These are phyloP conservation scores for Patella pellucida DNA, from an alignment of 2,888 invertebrate genomes.

Conservation along the genomic window DNA sequence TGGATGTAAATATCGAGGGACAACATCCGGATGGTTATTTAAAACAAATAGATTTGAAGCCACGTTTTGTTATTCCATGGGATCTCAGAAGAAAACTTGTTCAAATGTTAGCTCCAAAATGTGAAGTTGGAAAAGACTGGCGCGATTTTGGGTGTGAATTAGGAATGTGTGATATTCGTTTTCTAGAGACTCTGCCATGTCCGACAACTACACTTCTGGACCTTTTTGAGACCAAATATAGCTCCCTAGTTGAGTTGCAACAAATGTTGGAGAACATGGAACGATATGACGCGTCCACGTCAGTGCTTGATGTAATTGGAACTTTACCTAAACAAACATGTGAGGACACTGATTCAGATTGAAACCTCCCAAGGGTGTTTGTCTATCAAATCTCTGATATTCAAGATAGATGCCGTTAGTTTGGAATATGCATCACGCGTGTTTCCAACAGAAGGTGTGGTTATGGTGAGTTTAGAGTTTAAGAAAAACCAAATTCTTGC, in stretches of 20 bases:
- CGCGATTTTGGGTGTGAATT: conserved; percentile 38
- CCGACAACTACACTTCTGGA: conserved; percentile 42
- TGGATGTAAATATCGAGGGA: conserved; percentile 7
- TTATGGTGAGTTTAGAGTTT: too few relatives aligned
- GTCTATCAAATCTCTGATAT: too few relatives aligned
- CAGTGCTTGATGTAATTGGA: neutral
- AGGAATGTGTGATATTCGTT: conserved; percentile 37
- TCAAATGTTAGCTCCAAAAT: conserved; percentile 39
- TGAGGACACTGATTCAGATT: neutral
- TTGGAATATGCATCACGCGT: too few relatives aligned
- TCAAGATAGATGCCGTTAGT: too few relatives aligned
- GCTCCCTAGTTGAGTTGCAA: conserved; percentile 27
- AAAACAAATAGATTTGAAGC: neutral
- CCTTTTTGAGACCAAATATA: conserved; percentile 30
- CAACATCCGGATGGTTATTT: neutral
- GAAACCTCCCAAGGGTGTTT: too few relatives aligned
- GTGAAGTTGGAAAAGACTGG: conserved; percentile 43
- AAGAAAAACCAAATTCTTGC: too few relatives aligned
- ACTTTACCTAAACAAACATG: neutral
- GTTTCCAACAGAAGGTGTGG: too few relatives aligned
- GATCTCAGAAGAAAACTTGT: conserved; percentile 31
- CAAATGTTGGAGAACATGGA: conserved; percentile 22
- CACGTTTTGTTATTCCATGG: conserved; percentile 15
- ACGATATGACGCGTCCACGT: conserved; percentile 28
- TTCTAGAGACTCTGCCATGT: conserved; percentile 28